These are phyloP conservation scores for Trochalopteron elliotii DNA, from an alignment of 2,113 vertebrate species.

Conservation along the genomic window DNA sequence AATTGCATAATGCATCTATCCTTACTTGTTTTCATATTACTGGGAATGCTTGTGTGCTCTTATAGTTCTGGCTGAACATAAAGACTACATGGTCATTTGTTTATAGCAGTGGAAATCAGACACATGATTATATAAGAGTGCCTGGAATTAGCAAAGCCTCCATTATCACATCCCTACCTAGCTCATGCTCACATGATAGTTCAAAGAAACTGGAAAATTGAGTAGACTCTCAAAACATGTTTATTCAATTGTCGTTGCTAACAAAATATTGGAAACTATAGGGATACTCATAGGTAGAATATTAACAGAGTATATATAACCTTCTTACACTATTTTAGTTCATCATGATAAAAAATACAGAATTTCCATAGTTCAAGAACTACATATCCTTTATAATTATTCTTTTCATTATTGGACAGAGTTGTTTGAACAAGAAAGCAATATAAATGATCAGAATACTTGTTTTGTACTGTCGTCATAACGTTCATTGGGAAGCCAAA, in stretches of 20 bases:
- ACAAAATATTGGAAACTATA: background rate
- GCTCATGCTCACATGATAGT: background rate
- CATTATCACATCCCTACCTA: background rate
- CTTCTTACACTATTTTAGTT: background rate
- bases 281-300: background rate
- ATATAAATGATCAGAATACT: background rate
- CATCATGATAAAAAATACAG: background rate
- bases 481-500: background rate
- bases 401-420: background rate
- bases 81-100: background rate
- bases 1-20: background rate
- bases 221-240: background rate
- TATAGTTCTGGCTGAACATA: background rate
- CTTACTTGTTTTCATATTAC: background rate
- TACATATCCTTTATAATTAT: background rate
- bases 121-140: background rate
- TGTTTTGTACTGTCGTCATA: background rate
- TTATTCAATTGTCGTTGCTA: background rate
- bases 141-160: background rate
- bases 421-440: background rate
- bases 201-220: background rate
- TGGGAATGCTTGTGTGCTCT: background rate
- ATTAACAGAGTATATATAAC: background rate
- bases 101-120: background rate
- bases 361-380: background rate